Evolutionary conservation across 1,140 invertebrate genomes (phyloP), one percentile per base, ranked within the genome.

Genomic region (Nixonia krombeini): DNA sequence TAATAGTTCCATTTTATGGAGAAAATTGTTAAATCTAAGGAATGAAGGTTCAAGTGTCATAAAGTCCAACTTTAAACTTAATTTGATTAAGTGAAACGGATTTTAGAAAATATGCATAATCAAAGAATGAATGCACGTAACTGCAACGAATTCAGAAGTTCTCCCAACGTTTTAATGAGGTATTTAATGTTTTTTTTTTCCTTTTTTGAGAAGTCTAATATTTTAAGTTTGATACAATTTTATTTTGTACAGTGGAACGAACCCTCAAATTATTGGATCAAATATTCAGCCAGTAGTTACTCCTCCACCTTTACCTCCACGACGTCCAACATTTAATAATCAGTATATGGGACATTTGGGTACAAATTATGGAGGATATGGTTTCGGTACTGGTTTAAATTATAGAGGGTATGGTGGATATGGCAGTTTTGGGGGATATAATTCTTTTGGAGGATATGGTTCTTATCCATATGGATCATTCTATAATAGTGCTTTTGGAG

Each of bases 401-500:
- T 72, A 63, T 37, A 50, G 63, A 7, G 35, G 35, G 1, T 68
- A 63, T 55, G 56, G 64, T n/a, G n/a, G n/a, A n/a, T n/a, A n/a
- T n/a, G n/a, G n/a, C n/a, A n/a, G 74, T 44, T 80, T 79, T 10
- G 53, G 74, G 21, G 66, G 65, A 1, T 85, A 78, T 47, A 74
- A 76, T n/a, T n/a, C n/a, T n/a, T n/a, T n/a, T n/a, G n/a, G n/a
- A 25, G 68, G 73, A 6, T 69, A 72, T 44, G 73, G 76, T 68
- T 70, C 57, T 12, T 79, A 74, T 56, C 73, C 76, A n/a, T 72
- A 77, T 26, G 76, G 79, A 41, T 79, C 77, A 56, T 80, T 74
- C 70, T 76, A 73, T 26, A 80, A 82, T 42, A 83, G 82, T 46
- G 70, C 69, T 17, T 80, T 74, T 64, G 78, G 76, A 10, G 81